Base-by-base conservation (phyloP, 30 jellyfish, hydroid and myxozoan genomes). In the Sanderia malayensis region DNA sequence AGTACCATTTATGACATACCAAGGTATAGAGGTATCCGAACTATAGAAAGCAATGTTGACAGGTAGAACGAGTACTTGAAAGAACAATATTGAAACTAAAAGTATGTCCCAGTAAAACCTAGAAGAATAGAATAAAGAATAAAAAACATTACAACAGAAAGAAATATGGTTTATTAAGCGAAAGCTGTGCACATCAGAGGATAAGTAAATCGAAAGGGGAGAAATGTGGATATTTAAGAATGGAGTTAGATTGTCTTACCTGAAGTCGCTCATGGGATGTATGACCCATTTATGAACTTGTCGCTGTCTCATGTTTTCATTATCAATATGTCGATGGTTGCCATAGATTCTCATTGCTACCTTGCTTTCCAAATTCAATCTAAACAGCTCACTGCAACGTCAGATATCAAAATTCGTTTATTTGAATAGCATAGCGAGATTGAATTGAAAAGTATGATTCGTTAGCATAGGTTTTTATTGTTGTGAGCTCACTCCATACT, bases 71-170 rank as follows among this genome's bases (percentile, higher is more conserved):
- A 82, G 62, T 8, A 82, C 75, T 82, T 70, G 94, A 61, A 82
- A 61, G 83, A 71, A 67, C n/a, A 82, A 78, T 31, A 82, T 24
- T 9, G 66, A 18, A 0, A 82, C 82, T 23, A 82, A 4, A 0
- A 82, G 19, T 82, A 82, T 31, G 61, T 82, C 94, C 94, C 94
- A 82, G 60, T 49, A 82, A 31, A 71, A 82, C 81, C 94, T 82
- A 66, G 13, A 37, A 37, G 52, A 37, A 4, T 6, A 13, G 13
- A 37, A 13, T 4, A 37, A 37, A 4, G 6, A 4, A 37, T 37
- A 37, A 37, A 37, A 37, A 37, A 37, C 6, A 37, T 37, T 13
- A 37, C n/a, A n/a, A n/a, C n/a, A n/a, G n/a, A n/a, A n/a, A n/a
- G n/a, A n/a, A n/a, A n/a, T n/a, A n/a, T n/a, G n/a, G n/a, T n/a